Base-by-base conservation (phyloP, 1,140 invertebrate species). In the Drosophila orena region DNA sequence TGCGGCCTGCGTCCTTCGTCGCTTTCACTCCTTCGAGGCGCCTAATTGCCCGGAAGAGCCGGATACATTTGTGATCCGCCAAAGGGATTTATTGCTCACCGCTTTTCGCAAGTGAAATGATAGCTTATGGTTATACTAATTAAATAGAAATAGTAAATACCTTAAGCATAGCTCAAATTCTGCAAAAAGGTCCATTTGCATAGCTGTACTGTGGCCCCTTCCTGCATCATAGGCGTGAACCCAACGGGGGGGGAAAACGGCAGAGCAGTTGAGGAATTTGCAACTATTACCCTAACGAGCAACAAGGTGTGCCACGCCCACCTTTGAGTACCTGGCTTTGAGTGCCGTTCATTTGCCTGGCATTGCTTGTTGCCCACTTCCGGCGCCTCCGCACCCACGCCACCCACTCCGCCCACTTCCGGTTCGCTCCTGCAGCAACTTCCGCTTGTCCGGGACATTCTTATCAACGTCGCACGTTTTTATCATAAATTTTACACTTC, bases 401-500 rank as follows among this genome's bases (percentile, higher is more conserved):
- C 27, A 2, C 10, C 10, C 43, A 47, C 15, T 1, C 4, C 17
- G 3, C 11, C 37, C 27, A 44, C 64, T 54, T 64, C 61, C 69
- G 77, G 17, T 35, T 6, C 7, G 30, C 12, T 62, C 38, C 54
- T 65, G 42, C 61, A 65, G 56, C 61, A 27, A 58, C 37, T 73
- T 61, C 49, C 57, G 47, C 35, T 27, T 44, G 20, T 40, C 47
- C 55, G 22, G 66, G 55, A 46, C 77, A 59, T 38, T 76, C 77
- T 86, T 86, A 86, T 85, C 81, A 64, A 62, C 50, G 62, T 81
- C 59, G 77, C 81, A 85, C 81, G 81, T 86, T 85, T 86, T 85
- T 86, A 85, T 86, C 81, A 85, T 85, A 86, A 86, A 85, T 85
- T 86, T 86, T 77, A 85, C 81, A 85, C 81, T 77, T 68, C 35